Base-by-base conservation (phyloP, 1,140 invertebrate species). In the Campoletis sonorensis region DNA sequence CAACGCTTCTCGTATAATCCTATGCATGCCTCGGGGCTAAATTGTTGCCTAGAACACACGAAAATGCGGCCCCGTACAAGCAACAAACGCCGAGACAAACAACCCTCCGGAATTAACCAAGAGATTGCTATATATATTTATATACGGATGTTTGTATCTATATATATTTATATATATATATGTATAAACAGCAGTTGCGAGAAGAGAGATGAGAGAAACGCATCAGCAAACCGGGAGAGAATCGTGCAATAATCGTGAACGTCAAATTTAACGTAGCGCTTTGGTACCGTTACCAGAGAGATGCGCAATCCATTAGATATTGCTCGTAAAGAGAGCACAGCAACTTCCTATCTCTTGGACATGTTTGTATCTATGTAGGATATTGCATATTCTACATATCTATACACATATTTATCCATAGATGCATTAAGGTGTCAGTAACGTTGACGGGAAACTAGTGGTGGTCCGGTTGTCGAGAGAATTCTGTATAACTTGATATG, bases 271-370 rank as follows among this genome's bases (percentile, higher is more conserved):
- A 91, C 88, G 89, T 87, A 86, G 84, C 86, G 88, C 85, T 87
- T 72, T 85, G 85, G 84, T 80, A 73, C 51, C 76, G 18, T 15
- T 18, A 15, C 88, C 67, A 18, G 30, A 70, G 27, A 70, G 67
- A 33, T 86, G 91, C 91, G 89, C 90, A 91, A 92, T 92, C 90
- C 91, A 92, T 92, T 92, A 91, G 90, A 91, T 92, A 91, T 91
- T 87, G 91, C 90, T 91, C 91, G 88, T 92, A 91, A 92, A 92
- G 87, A 90, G 89, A 81, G 78, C 58, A 70, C 33, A 73, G 76
- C 51, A 81, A 78, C 58, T 58, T 82, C 61, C 45, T 45, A 64
- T 79, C 81, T 77, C 72, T 37, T 40, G 26, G 76, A 26, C 33
- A 51, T 49, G 58, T 54, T 54, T 21, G 51, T 54, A 54, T n/a